Percentiles rank a stretch among this genome's conserved stretches.
Evolutionary conservation across 1,140 invertebrate species (phyloP).

Genomic region (Rhopalosiphum maidis): DNA sequence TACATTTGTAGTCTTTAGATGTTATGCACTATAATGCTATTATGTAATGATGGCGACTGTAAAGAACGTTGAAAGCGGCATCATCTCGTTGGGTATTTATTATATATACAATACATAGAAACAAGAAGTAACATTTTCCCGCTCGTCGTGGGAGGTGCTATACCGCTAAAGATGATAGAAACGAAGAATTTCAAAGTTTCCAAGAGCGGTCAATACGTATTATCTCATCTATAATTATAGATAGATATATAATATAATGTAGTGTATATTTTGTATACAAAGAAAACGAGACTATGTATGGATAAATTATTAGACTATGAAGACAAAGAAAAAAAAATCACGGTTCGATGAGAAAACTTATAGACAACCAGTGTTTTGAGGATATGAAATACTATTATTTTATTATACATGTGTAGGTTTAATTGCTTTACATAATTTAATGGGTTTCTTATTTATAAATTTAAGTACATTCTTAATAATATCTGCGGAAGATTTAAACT

Average conservation of each 20-base stretch:
- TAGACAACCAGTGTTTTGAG: not conserved
- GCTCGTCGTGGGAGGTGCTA: not conserved
- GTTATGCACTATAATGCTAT: not conserved
- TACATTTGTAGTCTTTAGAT: not conserved
- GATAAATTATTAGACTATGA: slow-evolving; percentile 38
- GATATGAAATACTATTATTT: slow-evolving; percentile 1
- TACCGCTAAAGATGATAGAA: not conserved
- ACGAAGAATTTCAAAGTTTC: not conserved
- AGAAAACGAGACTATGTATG: not conserved
- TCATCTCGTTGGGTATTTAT: not conserved
- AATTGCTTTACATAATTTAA: not conserved
- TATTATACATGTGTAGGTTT: not conserved
- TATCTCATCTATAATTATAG: not conserved
- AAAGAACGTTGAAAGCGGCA: not conserved
- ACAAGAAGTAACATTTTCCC: not conserved
- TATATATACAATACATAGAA: not conserved
- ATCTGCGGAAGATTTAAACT: not conserved
- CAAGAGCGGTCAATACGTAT: not conserved
- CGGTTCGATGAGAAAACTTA: not conserved
- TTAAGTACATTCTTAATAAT: slow-evolving; percentile 9
- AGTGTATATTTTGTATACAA: not conserved
- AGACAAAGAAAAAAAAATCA: slow-evolving; percentile 32
- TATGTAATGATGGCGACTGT: not conserved
- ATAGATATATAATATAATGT: not conserved
- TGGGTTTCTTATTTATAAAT: not conserved